Conservation (phyloP, 2,113 vertebrate species). For the Amblyopsis rosae region DNA sequence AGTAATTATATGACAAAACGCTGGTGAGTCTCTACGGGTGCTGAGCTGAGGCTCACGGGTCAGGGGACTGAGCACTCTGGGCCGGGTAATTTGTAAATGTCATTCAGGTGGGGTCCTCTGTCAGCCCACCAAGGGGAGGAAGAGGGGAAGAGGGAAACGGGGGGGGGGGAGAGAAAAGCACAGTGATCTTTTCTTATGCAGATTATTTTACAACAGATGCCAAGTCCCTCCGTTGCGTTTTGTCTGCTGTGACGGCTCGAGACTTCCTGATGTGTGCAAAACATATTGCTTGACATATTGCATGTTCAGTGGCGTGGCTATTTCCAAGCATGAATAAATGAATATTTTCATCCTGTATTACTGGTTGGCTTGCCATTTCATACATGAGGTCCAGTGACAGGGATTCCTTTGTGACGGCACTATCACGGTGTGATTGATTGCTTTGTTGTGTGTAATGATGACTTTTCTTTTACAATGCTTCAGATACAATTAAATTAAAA, state of each 20-base stretch:
- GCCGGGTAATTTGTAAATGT: constrained; percentile 99
- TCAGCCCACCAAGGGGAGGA: constrained; percentile 64
- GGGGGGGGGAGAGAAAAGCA: constrained; percentile 51
- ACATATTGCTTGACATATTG: constrained; percentile 29
- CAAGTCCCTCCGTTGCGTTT: constrained; percentile 14
- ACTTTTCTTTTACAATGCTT: not conserved
- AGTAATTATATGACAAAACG: constrained; percentile 99
- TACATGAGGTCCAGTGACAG: not conserved
- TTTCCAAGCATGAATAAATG: constrained; percentile 14
- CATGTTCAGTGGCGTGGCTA: constrained; percentile 25
- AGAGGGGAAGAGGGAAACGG: constrained; percentile 2
- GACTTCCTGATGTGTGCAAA: constrained; percentile 34
- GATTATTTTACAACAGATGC: constrained; percentile 70
- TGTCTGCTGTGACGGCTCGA: constrained; percentile 22
- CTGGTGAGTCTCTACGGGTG: constrained; percentile 93
- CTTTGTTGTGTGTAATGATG: not conserved
- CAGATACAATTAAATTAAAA: not conserved
- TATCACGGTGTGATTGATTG: not conserved
- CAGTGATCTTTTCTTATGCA: constrained; percentile 78
- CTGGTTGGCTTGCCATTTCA: not conserved
- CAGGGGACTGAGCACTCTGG: constrained; percentile 95
- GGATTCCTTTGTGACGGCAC: not conserved
- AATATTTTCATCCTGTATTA: not conserved
- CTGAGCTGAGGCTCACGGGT: constrained; percentile 96
- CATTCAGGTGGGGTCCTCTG: constrained; percentile 91